Conservation (phyloP, 2,888 invertebrate genomes). For the Melikaiella ostensackeni region DNA sequence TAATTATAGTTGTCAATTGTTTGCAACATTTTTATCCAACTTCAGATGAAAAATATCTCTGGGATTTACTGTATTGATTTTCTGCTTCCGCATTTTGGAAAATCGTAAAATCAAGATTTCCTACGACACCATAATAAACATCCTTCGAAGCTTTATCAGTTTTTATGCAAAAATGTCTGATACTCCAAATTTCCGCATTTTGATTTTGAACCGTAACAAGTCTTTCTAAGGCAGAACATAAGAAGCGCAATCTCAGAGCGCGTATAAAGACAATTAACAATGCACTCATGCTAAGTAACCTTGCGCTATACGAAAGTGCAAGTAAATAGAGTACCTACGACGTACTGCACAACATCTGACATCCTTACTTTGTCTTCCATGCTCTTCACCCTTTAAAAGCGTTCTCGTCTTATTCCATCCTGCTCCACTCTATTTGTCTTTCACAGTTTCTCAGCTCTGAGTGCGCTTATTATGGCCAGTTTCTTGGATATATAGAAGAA, state of each 20-base stretch:
- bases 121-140: no score
- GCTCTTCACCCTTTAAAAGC: slow-evolving; percentile 7
- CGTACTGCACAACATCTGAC: background rate
- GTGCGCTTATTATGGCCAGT: background rate
- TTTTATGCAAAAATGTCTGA: no score
- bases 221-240: background rate
- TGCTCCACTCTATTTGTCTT: background rate
- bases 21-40: no score
- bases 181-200: no score
- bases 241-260: background rate
- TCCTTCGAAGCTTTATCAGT: no score
- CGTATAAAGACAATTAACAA: slow-evolving; percentile 14
- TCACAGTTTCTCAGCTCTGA: background rate
- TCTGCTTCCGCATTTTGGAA: no score
- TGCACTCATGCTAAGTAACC: slow-evolving; percentile 49
- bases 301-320: slow-evolving; percentile 48
- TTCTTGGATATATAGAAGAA: background rate
- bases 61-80: no score
- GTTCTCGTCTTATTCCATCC: background rate
- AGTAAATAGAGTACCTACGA: background rate
- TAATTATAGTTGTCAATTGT: no score
- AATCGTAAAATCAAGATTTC: no score
- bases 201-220: no score
- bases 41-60: no score
- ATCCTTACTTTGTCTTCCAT: background rate